These are phyloP conservation scores for Pelobates cultripes DNA, from an alignment of 2,797 vertebrate genomes.

Conservation along the genomic window DNA sequence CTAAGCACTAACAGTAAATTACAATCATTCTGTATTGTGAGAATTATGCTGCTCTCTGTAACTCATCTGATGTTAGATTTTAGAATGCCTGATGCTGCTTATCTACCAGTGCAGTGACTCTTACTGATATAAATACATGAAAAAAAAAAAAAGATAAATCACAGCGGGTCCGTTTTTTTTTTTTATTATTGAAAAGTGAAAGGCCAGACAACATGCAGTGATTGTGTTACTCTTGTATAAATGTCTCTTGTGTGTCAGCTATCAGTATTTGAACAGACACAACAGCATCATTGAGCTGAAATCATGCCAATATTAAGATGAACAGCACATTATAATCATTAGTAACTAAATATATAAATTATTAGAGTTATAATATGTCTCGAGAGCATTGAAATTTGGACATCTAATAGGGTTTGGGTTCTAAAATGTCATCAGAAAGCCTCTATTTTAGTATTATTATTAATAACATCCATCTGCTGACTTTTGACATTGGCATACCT, in stretches of 20 bases:
- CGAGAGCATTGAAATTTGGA: no score
- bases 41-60: constrained; percentile 1
- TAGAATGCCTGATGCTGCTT: constrained; percentile 11
- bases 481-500: no score
- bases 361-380: no score
- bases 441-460: no score
- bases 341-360: no score
- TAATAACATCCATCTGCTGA: no score
- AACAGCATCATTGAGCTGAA: constrained; percentile 14
- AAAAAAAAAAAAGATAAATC: neutral
- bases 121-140: constrained; percentile 20
- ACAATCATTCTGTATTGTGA: neutral
- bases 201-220: constrained; percentile 15
- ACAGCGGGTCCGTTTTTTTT: constrained; percentile 25
- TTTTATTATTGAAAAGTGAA: constrained; percentile 17
- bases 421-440: no score
- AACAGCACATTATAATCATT: neutral
- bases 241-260: constrained; percentile 43
- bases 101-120: constrained; percentile 17
- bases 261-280: constrained; percentile 48
- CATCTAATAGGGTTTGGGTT: no score
- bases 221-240: constrained; percentile 24
- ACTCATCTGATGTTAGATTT: constrained; percentile 18
- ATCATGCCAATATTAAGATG: neutral
- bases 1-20: neutral